Evolutionary conservation across 2,797 vertebrate genomes (phyloP).

Genomic region (Gymnocypris eckloni): DNA sequence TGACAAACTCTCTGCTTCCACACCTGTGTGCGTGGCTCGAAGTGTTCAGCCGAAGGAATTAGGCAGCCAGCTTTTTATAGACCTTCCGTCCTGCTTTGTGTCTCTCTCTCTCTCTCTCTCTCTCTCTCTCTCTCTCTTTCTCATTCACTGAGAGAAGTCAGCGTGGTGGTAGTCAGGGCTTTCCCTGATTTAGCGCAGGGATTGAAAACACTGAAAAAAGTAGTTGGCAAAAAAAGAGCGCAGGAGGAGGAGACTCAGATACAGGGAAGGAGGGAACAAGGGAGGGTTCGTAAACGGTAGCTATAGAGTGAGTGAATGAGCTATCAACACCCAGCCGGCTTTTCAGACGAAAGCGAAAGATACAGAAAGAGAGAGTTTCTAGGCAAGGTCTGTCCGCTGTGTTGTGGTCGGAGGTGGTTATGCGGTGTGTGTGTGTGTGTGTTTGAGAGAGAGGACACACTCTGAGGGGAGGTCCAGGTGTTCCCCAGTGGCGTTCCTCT

Average conservation of each 20-base stretch:
- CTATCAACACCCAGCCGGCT: slow-evolving; percentile 36
- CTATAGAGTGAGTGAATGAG: slow-evolving; percentile 38
- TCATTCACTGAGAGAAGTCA: slow-evolving; percentile 57
- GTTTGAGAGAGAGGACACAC: slow-evolving; percentile 30
- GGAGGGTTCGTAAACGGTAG: slow-evolving; percentile 59
- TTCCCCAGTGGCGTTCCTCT: slow-evolving; percentile 65
- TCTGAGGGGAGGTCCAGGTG: slow-evolving; percentile 73
- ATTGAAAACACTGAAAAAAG: slow-evolving; percentile 59
- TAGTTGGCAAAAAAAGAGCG: slow-evolving; percentile 49
- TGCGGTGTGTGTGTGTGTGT: slow-evolving; percentile 29
- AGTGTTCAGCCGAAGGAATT: slow-evolving; percentile 58
- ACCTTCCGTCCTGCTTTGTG: slow-evolving; percentile 62
- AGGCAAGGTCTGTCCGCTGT: slow-evolving; percentile 19
- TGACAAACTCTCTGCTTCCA: slow-evolving; percentile 56
- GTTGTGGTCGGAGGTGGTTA: slow-evolving; percentile 45
- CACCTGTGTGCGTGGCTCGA: slow-evolving; percentile 24
- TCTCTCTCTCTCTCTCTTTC: slow-evolving; percentile 6
- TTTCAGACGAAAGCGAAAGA: slow-evolving; percentile 54
- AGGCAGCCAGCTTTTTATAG: slow-evolving; percentile 61
- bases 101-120: slow-evolving; percentile 41
- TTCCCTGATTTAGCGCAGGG: slow-evolving; percentile 73
- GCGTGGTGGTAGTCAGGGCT: slow-evolving; percentile 70
- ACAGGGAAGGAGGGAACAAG: slow-evolving; percentile 55
- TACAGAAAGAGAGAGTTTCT: slow-evolving; percentile 26
- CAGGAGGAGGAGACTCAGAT: slow-evolving; percentile 59